phyloP scores from a whole-genome alignment of 1,140 invertebrate genomes.

The Drosophila ambigua region DNA sequence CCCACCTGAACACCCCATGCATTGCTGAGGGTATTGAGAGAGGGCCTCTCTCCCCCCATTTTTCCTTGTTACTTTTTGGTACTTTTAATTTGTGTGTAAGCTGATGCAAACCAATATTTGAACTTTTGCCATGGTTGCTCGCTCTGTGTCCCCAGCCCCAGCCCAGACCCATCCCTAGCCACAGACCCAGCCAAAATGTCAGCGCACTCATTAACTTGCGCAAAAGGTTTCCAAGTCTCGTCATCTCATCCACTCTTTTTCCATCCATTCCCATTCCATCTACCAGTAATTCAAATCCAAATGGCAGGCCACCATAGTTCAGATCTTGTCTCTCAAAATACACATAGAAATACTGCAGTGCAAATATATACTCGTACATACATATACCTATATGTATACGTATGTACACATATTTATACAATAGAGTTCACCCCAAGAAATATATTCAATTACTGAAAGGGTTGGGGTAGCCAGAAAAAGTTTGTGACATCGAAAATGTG shows the following conservation, averaged over 20 bases:
- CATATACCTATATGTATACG: background rate
- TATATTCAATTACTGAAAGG: constrained; percentile 38
- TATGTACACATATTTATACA: constrained; percentile 1
- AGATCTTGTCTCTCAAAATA: constrained; percentile 11
- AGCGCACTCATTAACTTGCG: constrained; percentile 77
- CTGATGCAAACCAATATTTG: constrained; percentile 74
- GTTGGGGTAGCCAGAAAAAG: constrained; percentile 2
- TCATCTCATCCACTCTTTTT: constrained; percentile 18
- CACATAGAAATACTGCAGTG: background rate
- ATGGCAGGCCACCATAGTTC: constrained; percentile 50
- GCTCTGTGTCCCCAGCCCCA: background rate
- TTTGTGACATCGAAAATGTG: constrained; percentile 38
- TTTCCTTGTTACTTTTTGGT: constrained; percentile 40
- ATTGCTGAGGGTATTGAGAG: too few species aligned
- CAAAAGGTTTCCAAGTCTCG: constrained; percentile 54
- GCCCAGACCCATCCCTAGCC: constrained; percentile 1
- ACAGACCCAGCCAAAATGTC: constrained; percentile 57
- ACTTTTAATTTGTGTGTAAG: constrained; percentile 77
- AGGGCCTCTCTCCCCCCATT: constrained; percentile 3
- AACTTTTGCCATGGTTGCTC: constrained; percentile 61
- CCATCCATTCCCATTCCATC: constrained; percentile 19
- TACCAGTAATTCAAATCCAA: constrained; percentile 54
- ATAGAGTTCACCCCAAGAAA: constrained; percentile 18
- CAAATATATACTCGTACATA: constrained; percentile 2
- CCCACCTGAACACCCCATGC: too few species aligned